These are phyloP conservation scores for Hiodon alosoides DNA, from an alignment of 2,113 vertebrate species.

Conservation along the genomic window DNA sequence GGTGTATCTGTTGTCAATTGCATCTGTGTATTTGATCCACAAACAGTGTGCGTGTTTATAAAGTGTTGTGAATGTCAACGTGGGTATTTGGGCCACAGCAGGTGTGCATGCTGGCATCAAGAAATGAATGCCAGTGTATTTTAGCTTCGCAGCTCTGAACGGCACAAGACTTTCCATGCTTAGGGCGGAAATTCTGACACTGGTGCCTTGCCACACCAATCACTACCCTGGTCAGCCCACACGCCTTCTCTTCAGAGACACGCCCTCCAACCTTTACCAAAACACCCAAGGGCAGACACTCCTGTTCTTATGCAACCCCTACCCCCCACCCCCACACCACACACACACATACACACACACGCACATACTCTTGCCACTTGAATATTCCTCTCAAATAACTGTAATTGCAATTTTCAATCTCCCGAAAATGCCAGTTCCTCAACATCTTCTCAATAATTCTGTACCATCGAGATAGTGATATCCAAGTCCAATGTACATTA, in stretches of 20 bases:
- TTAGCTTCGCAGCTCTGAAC: constrained; percentile 7
- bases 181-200: constrained; percentile 33
- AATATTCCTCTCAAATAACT: no score
- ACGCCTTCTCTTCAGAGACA: constrained; percentile 46
- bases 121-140: constrained; percentile 1
- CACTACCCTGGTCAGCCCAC: constrained; percentile 16
- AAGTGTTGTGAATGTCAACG: background rate
- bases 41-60: no score
- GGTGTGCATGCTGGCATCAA: constrained; percentile 21
- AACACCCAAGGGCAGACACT: constrained; percentile 23
- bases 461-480: no score
- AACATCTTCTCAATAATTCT: no score
- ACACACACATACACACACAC: no score
- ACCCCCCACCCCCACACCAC: background rate
- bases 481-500: no score
- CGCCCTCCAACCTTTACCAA: constrained; percentile 43
- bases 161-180: constrained; percentile 36
- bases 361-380: no score
- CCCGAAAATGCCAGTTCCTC: no score
- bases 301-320: background rate
- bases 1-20: no score
- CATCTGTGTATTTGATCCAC: no score
- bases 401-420: no score
- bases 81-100: background rate
- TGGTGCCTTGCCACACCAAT: constrained; percentile 49